Base-by-base conservation (phyloP, 1,140 invertebrate genomes). In the Arion vulgaris region DNA sequence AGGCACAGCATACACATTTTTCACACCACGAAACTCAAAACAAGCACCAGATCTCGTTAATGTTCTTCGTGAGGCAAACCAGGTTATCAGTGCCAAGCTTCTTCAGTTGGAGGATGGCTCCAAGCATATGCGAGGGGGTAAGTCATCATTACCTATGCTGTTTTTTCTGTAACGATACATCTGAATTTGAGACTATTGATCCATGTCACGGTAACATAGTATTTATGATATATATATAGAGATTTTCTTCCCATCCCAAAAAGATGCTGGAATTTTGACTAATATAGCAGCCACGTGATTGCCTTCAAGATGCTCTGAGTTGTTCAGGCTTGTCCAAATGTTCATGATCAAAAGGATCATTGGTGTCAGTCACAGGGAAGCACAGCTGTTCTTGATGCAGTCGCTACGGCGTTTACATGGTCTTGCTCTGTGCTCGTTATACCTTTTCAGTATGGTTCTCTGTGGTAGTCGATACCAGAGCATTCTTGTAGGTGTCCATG, bases 1-100 rank as follows among this genome's bases (percentile, higher is more conserved):
- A 85, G 98, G 98, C 78, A 99, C 98, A 41, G 98, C 98, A 51
- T 99, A 99, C 93, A 98, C 98, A 80, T 99, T 99, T 94, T 99
- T 99, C 93, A 99, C 98, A 66, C 95, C 80, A 41, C 95, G 95
- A 86, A 99, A 99, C 92, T 94, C 95, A 81, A 95, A 96, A 89
- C 97, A 99, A 93, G 97, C 97, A 11, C 95, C 95, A 92, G 97
- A 98, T 91, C 94, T 99, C 51, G 95, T 99, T 15, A 95, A 95
- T 88, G 97, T 99, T 1, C 93, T 99, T 36, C 94, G 94, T 92
- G 98, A 99, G 94, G 97, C 98, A 78, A 98, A 98, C 88, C 98
- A 99, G 94, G 95, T 96, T 17, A 95, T 98, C 28, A 91, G 89
- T 83, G 91, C 91, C 2, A 91, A 91, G 78, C 85, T 92, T 1